phyloP scores from a whole-genome alignment of 1,140 invertebrate genomes.

The Anadara kagoshimensis region DNA sequence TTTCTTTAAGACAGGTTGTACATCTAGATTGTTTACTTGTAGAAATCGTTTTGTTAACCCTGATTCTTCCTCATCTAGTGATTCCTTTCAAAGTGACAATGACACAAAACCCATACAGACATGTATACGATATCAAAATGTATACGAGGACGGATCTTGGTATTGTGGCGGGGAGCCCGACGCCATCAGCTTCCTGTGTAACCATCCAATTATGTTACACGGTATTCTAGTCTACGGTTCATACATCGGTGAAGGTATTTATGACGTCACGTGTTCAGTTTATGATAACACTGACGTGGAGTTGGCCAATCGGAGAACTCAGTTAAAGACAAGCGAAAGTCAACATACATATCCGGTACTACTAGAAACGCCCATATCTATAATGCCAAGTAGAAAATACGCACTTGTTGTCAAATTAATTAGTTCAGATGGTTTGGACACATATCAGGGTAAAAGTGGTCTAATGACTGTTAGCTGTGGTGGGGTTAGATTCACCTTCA shows the following conservation, averaged over 20 bases:
- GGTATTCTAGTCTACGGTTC: slow-evolving; percentile 49
- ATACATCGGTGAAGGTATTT: slow-evolving; percentile 50
- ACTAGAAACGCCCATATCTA: slow-evolving; percentile 36
- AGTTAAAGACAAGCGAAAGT: slow-evolving; percentile 45
- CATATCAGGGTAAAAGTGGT: slow-evolving; percentile 50
- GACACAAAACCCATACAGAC: slow-evolving; percentile 45
- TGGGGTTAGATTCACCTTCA: slow-evolving; percentile 42
- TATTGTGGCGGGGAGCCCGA: slow-evolving; percentile 51
- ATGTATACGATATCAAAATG: slow-evolving; percentile 41
- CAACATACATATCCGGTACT: slow-evolving; percentile 45
- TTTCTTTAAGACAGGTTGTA: slow-evolving; percentile 44
- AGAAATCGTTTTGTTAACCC: slow-evolving; percentile 21
- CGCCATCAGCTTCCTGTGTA: slow-evolving; percentile 41
- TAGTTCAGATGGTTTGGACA: slow-evolving; percentile 44
- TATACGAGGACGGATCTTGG: slow-evolving; percentile 50
- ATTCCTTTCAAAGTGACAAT: neutral
- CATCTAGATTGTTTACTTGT: slow-evolving; percentile 25
- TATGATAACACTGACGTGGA: slow-evolving; percentile 39
- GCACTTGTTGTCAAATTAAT: slow-evolving; percentile 41
- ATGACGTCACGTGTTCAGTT: slow-evolving; percentile 43
- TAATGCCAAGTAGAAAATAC: slow-evolving; percentile 36
- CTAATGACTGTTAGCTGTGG: slow-evolving; percentile 31
- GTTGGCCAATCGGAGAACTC: slow-evolving; percentile 22
- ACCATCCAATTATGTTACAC: slow-evolving; percentile 36
- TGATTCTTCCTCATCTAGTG: slow-evolving; percentile 7